These are phyloP conservation scores for Geodia barretti DNA, from an alignment of 37 sponge, comb jelly and placozoan genomes.

Conservation along the genomic window DNA sequence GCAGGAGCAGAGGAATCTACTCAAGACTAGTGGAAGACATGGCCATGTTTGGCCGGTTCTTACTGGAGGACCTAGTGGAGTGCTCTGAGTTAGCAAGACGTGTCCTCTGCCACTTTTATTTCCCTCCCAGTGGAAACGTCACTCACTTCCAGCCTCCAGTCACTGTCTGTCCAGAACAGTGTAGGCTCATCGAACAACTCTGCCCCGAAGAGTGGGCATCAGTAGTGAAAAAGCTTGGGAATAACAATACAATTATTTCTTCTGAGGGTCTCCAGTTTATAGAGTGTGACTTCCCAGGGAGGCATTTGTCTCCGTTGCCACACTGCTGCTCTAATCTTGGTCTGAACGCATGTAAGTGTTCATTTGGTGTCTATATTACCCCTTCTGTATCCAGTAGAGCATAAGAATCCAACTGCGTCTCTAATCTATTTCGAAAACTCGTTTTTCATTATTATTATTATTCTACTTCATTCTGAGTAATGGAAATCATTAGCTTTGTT, in stretches of 20 bases:
- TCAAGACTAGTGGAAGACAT: neutral
- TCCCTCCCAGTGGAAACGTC: neutral
- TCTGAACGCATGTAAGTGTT: neutral
- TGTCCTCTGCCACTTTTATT: constrained; percentile 2
- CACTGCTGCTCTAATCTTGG: neutral
- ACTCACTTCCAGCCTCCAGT: neutral
- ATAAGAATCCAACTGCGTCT: too few relatives aligned
- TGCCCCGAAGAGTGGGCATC: neutral
- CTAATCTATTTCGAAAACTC: too few relatives aligned
- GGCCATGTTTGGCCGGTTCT: neutral
- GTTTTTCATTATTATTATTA: too few relatives aligned
- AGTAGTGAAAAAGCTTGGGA: neutral
- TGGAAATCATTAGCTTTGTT: too few relatives aligned
- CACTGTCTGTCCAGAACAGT: neutral
- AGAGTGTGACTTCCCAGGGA: neutral
- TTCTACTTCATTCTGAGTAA: too few relatives aligned
- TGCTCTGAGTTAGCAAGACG: neutral
- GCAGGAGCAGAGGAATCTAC: neutral
- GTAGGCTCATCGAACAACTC: neutral
- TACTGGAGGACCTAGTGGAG: neutral
- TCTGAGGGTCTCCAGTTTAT: neutral
- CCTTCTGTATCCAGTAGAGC: too few relatives aligned
- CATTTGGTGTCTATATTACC: too few relatives aligned
- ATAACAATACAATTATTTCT: neutral
- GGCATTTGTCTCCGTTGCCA: neutral